These are phyloP conservation scores for Cheiracanthium punctorium DNA, from an alignment of 2,888 invertebrate species.

Conservation along the genomic window DNA sequence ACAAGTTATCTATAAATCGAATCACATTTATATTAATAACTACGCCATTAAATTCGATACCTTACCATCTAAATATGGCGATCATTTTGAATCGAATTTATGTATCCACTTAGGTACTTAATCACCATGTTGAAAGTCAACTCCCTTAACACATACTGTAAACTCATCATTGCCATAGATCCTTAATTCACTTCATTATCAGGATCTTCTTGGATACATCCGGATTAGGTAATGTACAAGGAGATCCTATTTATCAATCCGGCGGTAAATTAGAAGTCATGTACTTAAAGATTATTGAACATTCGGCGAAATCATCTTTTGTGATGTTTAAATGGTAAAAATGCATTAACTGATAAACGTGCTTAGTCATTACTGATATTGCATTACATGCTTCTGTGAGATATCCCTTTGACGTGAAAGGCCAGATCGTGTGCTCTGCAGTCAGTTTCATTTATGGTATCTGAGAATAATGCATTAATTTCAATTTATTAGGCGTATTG, in stretches of 20 bases:
- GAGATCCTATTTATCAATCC: background rate
- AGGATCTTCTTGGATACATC: background rate
- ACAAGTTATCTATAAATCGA: background rate
- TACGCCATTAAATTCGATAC: background rate
- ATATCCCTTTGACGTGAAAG: too few relatives aligned
- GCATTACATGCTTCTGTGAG: too few relatives aligned
- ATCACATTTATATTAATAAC: background rate
- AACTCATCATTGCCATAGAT: background rate
- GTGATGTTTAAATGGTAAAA: background rate
- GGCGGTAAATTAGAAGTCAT: background rate
- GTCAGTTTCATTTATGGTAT: too few relatives aligned
- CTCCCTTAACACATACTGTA: background rate
- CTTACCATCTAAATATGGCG: background rate
- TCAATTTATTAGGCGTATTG: too few relatives aligned
- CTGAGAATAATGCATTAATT: too few relatives aligned
- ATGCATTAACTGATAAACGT: too few relatives aligned
- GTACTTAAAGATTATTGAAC: background rate
- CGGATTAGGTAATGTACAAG: background rate
- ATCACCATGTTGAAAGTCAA: background rate
- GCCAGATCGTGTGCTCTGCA: too few relatives aligned
- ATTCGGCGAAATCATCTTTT: background rate
- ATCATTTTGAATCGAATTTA: background rate
- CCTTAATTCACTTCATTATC: conserved; percentile 5
- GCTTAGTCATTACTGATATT: too few relatives aligned
- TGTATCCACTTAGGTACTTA: background rate